Conservation (phyloP, 2,797 vertebrate genomes). For the Eulemur rubriventer region DNA sequence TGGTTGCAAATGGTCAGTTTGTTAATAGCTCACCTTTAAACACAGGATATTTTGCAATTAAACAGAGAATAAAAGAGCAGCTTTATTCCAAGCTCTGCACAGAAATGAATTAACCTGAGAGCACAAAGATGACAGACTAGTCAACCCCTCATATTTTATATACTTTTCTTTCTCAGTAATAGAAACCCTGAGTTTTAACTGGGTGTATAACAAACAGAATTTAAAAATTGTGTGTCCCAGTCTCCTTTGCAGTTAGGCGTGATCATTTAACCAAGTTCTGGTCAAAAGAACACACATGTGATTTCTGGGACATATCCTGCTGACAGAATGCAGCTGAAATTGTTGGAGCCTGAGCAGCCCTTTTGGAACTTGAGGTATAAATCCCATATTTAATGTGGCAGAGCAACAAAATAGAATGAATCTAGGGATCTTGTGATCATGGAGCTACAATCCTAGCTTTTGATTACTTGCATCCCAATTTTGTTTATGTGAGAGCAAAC, state of each 20-base stretch:
- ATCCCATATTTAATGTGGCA: background rate
- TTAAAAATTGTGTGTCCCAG: background rate
- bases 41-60: background rate
- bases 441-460: background rate
- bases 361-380: background rate
- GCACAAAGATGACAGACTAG: background rate
- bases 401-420: background rate
- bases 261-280: background rate
- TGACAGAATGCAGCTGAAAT: background rate
- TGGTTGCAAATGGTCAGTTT: background rate
- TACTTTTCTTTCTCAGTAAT: background rate
- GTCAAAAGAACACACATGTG: background rate
- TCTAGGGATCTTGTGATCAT: background rate
- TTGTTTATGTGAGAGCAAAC: background rate
- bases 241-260: background rate
- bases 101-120: background rate
- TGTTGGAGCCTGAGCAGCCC: background rate
- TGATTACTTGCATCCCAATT: background rate
- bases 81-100: background rate
- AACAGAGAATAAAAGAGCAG: background rate
- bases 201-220: background rate
- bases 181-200: background rate
- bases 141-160: background rate
- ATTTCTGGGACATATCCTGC: background rate
- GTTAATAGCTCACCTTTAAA: background rate